Conservation (phyloP, 2,797 vertebrate species). For the Betta splendens region DNA sequence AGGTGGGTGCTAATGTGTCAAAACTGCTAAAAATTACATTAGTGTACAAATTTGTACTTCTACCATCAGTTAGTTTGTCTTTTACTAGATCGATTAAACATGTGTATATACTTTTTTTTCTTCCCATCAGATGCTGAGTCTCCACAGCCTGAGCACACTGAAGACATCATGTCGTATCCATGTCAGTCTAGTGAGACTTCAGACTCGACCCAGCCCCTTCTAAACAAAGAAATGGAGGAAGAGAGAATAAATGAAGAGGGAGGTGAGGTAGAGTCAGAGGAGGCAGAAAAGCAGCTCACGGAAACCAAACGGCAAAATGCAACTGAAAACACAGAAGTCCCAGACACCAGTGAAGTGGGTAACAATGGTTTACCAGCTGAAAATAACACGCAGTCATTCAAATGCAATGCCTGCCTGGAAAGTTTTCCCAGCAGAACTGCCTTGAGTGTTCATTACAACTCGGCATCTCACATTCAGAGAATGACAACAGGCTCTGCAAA, state of each 20-base stretch:
- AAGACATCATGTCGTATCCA: conserved; percentile 67
- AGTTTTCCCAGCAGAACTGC: conserved; percentile 89
- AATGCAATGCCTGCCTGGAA: conserved; percentile 90
- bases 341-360: conserved; percentile 59
- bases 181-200: conserved; percentile 64
- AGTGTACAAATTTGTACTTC: conserved; percentile 6
- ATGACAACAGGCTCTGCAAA: conserved; percentile 85
- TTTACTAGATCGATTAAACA: conserved; percentile 7
- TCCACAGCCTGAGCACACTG: conserved; percentile 62
- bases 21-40: neutral
- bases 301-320: conserved; percentile 66
- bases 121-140: conserved; percentile 74
- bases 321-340: conserved; percentile 67
- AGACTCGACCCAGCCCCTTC: conserved; percentile 54
- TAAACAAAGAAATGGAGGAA: conserved; percentile 73
- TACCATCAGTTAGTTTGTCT: neutral
- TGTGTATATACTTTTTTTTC: conserved; percentile 28
- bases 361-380: conserved; percentile 69
- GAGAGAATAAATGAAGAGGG: conserved; percentile 71
- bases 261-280: conserved; percentile 65
- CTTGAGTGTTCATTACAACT: conserved; percentile 91
- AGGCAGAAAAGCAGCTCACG: conserved; percentile 64
- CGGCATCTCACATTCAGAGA: conserved; percentile 89
- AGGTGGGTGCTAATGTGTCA: neutral
- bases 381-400: conserved; percentile 82